phyloP scores from a whole-genome alignment of 2,888 invertebrate species.

The Drosophila borealis region DNA sequence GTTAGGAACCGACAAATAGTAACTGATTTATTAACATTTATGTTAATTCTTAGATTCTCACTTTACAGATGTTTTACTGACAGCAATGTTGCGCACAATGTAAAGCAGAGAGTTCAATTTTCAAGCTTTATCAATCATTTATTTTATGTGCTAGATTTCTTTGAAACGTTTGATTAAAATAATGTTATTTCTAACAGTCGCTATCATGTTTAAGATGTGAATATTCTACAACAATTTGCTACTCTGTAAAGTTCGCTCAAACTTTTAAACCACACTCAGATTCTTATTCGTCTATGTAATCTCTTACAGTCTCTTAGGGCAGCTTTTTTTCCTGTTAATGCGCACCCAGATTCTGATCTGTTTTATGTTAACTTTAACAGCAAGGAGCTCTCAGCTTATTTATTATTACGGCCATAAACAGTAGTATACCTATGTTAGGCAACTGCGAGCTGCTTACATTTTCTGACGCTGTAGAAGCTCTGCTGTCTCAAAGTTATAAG shows the following conservation, averaged over 20 bases:
- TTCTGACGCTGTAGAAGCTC: background rate
- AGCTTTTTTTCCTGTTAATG: background rate
- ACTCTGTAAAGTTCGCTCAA: too few species aligned
- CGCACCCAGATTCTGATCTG: background rate
- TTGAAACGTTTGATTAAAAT: too few species aligned
- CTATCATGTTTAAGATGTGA: too few species aligned
- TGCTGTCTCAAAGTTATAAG: constrained; percentile 5
- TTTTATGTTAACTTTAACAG: background rate
- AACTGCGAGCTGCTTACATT: background rate
- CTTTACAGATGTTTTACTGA: background rate
- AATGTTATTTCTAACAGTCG: too few species aligned
- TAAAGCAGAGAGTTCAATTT: too few species aligned
- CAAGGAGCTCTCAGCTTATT: background rate
- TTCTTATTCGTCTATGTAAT: background rate
- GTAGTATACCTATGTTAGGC: background rate
- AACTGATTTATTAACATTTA: background rate
- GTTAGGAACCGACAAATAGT: background rate
- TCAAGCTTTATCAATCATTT: too few species aligned
- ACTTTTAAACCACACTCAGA: too few species aligned
- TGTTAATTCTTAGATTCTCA: background rate
- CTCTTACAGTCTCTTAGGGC: background rate
- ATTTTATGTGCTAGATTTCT: too few species aligned
- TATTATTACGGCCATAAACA: background rate
- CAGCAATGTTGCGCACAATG: background rate
- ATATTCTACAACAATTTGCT: too few species aligned